Base-by-base conservation (phyloP, 2,113 vertebrate genomes). In the Vulpes ferrilata region DNA sequence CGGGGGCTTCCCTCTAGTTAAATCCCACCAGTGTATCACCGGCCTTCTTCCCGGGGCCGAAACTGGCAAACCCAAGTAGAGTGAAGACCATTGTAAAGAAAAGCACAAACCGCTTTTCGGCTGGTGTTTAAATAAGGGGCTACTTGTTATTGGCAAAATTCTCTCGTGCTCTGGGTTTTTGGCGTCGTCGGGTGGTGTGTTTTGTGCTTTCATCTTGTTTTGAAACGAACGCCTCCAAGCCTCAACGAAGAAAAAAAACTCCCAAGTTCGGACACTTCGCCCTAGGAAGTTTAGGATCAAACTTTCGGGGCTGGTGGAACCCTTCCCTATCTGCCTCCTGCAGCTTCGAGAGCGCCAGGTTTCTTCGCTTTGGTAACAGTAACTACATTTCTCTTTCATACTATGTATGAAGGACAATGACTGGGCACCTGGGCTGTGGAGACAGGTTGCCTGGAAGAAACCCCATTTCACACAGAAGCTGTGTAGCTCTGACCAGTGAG, bases 71-170 rank as follows among this genome's bases (percentile, higher is more conserved):
- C 12, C 11, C 79, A 85, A 92, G 48, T 15, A 81, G n/a, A 51
- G 2, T 23, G 82, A 38, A 38, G 74, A 48, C n/a, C 43, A 23
- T 17, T 51, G 20, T 5, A 53, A 93, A 94, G 81, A 79, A 94
- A 97, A 91, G 22, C 69, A 76, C n/a, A 3, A 88, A 64, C 65
- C 30, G 53, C 57, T 90, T 92, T 82, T 67, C 80, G 78, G 32
- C 60, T 88, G 19, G 67, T 83, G 30, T 92, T 94, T 96, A 95
- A 84, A 87, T 81, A 90, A 89, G 74, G 48, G 59, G 65, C 22
- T 90, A 85, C 22, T 90, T 94, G 84, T 27, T 86, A 90, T 23
- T 79, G 32, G 17, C 69, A 43, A 94, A 85, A 93, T 93, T 93
- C 71, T 89, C 86, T 57, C 38, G 30, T 62, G 27, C 48, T 94